Percentiles rank a stretch among this genome's conserved stretches.
Evolutionary conservation across 2,888 invertebrate genomes (phyloP).

Genomic region (Hypena proboscidalis): DNA sequence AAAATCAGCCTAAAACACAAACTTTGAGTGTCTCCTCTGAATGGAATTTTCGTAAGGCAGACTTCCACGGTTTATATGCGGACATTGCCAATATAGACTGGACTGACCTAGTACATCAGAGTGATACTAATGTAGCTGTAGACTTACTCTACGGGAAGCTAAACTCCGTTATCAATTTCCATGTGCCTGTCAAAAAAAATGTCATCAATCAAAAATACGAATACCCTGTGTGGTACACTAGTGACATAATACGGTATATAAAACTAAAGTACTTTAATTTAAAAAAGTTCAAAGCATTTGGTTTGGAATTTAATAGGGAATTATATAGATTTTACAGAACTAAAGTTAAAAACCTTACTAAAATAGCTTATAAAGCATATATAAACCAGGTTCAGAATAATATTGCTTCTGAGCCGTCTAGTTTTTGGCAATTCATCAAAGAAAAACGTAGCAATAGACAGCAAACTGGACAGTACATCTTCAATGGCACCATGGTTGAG

Average conservation of each 20-base stretch:
- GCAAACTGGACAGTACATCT: not conserved
- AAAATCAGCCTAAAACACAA: not conserved
- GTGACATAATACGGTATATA: conserved; percentile 1
- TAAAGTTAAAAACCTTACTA: conserved; percentile 2
- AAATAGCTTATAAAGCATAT: conserved; percentile 1
- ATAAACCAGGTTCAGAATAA: not conserved
- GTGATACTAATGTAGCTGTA: conserved; percentile 1
- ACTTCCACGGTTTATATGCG: not conserved
- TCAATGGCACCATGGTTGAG: not conserved
- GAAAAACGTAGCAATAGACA: conserved; percentile 3
- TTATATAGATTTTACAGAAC: conserved; percentile 4
- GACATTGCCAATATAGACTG: conserved; percentile 2
- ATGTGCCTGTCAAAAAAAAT: not conserved
- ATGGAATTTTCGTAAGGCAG: not conserved
- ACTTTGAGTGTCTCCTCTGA: not conserved
- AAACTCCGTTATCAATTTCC: not conserved
- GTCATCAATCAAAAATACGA: not conserved
- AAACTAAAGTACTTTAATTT: conserved; percentile 3
- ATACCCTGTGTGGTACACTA: not conserved
- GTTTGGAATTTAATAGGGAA: conserved; percentile 4
- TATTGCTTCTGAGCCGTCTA: not conserved
- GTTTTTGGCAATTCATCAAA: conserved; percentile 5
- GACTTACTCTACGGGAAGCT: conserved; percentile 1
- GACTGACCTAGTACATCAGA: not conserved
- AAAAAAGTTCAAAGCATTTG: not conserved